Evolutionary conservation across 2,113 vertebrate genomes (phyloP), one percentile per base, ranked within the genome.

Genomic region (Psittacula cyanocephala): DNA sequence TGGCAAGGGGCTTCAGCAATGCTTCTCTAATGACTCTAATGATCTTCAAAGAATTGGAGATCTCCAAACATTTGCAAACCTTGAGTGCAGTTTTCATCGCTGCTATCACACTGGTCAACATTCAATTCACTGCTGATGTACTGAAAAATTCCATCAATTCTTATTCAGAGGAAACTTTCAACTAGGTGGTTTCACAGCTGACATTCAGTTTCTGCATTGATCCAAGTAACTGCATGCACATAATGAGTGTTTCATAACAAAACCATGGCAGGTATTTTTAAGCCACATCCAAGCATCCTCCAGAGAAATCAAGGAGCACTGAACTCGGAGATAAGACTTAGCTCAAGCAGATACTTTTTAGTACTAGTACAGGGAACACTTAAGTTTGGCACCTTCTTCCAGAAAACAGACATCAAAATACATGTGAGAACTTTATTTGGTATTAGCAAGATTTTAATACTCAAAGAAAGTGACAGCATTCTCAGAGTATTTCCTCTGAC

Each of bases 401-500:
- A 65, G 72, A 81, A 93, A 86, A 37, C 28, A 78, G 35, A 64
- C 4, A 43, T 57, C 33, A 93, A 84, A 92, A 93, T 75, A 71
- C 25, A 43, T 4, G 6, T 57, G 17, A 84, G 28, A 89, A 83
- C 22, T 67, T 88, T 72, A 77, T 2, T 86, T 81, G 25, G 35
- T 18, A 81, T 79, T 88, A 49, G 28, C 24, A 69, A 28, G 8
- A 50, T 81, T 91, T 70, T 65, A 91, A 79, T 81, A 46, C 27
- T 47, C 57, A 59, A 29, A 84, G 60, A 90, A 82, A 81, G 44
- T 13, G 31, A 62, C 44, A 76, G 29, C 13, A 83, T 31, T 69
- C 62, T 96, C 19, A 22, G 37, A 81, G n/a, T 47, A 72, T 91
- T 95, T 89, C 74, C 82, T 93, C 41, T 72, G 55, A 92, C 80